Conservation (phyloP, 2,888 invertebrate species). For the Plebejus argus region DNA sequence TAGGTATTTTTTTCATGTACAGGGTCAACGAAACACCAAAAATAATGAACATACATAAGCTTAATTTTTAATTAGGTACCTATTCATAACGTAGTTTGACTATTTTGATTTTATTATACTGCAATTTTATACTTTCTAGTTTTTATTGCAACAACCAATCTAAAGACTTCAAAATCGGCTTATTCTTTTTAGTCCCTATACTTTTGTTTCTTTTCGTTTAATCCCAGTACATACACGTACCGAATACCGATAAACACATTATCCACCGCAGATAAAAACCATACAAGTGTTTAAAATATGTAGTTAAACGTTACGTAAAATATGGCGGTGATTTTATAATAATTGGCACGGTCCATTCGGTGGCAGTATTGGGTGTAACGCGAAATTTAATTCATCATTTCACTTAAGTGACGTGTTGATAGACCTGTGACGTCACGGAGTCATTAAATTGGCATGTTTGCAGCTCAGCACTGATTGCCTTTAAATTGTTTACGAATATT, state of each 20-base stretch:
- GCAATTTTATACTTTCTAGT: too few species aligned
- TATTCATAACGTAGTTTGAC: too few species aligned
- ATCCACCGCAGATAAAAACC: not conserved
- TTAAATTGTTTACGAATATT: slow-evolving; percentile 50
- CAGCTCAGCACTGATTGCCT: slow-evolving; percentile 50
- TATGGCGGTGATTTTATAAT: slow-evolving; percentile 55
- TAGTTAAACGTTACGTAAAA: slow-evolving; percentile 6
- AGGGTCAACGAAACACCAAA: too few species aligned
- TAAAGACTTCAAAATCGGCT: too few species aligned
- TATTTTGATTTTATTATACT: too few species aligned
- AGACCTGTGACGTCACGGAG: slow-evolving; percentile 49
- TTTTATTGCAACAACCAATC: too few species aligned
- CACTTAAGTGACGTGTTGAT: slow-evolving; percentile 56
- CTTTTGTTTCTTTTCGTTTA: too few species aligned
- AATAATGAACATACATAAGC: too few species aligned
- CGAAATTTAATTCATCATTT: slow-evolving; percentile 62
- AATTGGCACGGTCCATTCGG: slow-evolving; percentile 54
- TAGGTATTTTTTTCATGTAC: not conserved
- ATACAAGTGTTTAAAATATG: not conserved
- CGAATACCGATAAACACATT: too few species aligned
- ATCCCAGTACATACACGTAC: too few species aligned
- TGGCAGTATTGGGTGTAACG: slow-evolving; percentile 53
- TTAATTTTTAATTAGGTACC: too few species aligned
- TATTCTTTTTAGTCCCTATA: too few species aligned
- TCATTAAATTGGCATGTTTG: slow-evolving; percentile 52